Percentiles rank a stretch among this genome's conserved stretches.
phyloP scores from a whole-genome alignment of 1,140 invertebrate genomes.

The Brachionus angularis region DNA sequence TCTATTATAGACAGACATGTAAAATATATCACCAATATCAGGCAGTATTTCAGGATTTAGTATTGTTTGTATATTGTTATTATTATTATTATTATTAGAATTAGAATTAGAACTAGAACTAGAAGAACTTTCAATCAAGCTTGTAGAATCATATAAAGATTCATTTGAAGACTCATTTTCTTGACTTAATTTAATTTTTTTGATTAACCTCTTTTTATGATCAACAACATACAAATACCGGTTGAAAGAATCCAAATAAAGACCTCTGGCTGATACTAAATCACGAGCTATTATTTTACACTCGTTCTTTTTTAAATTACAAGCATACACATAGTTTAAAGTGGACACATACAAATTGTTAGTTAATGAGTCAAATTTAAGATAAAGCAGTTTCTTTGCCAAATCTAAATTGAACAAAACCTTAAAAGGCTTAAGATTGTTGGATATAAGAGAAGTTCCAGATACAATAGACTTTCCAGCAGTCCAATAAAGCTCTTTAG shows the following conservation, averaged over 20 bases:
- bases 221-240: slow-evolving; percentile 22
- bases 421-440: too few relatives aligned
- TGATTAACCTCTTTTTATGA: slow-evolving; percentile 28
- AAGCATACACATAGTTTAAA: slow-evolving; percentile 25
- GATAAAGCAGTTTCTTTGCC: slow-evolving; percentile 37
- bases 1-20: background rate
- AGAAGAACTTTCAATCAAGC: too few relatives aligned
- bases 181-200: background rate
- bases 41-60: background rate
- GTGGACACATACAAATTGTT: slow-evolving; percentile 37
- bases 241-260: slow-evolving; percentile 8
- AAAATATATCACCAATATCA: slow-evolving; percentile 37
- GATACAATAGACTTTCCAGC: slow-evolving; percentile 17
- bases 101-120: too few relatives aligned
- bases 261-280: slow-evolving; percentile 29
- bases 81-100: too few relatives aligned
- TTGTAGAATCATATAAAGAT: background rate
- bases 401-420: slow-evolving; percentile 24
- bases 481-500: slow-evolving; percentile 41
- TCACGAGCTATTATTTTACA: slow-evolving; percentile 37
- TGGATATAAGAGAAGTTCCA: background rate
- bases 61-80: background rate
- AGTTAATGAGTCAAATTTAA: slow-evolving; percentile 9
- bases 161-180: background rate
- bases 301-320: background rate